phyloP scores from a whole-genome alignment of 2,113 vertebrate genomes.

The Lichenostomus cassidix region DNA sequence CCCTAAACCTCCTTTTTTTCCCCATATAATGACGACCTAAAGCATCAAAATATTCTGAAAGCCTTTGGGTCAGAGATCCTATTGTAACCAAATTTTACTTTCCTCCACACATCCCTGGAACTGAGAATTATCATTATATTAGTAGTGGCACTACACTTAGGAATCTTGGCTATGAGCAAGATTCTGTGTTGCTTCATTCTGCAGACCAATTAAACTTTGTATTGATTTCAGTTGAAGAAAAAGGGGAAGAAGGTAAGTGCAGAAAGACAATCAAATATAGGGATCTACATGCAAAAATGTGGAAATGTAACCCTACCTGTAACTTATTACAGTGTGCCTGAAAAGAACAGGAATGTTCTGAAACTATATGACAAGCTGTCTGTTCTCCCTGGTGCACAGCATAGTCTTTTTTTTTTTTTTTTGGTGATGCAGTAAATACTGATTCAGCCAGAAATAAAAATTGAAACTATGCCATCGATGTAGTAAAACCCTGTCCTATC shows the following conservation, averaged over 20 bases:
- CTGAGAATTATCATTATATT: background rate
- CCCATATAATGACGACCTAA: background rate
- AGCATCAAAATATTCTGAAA: background rate
- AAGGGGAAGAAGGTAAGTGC: background rate
- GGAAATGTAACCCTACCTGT: background rate
- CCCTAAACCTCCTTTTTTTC: background rate
- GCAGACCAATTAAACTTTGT: background rate
- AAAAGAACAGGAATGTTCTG: background rate
- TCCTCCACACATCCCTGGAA: background rate
- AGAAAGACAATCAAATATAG: background rate
- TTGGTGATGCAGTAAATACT: background rate
- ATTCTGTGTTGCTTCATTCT: background rate
- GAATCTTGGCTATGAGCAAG: background rate
- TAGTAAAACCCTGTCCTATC: rapidly evolving
- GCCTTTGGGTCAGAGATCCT: background rate
- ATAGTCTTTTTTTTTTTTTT: background rate
- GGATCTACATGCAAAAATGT: background rate
- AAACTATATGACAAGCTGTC: rapidly evolving
- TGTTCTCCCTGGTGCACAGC: background rate
- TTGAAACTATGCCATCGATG: rapidly evolving
- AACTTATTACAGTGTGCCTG: background rate
- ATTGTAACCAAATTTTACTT: background rate
- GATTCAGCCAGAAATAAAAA: background rate
- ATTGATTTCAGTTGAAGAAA: background rate
- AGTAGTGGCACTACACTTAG: background rate